Conservation (phyloP, 2,888 invertebrate genomes). For the Cephus pulcher region DNA sequence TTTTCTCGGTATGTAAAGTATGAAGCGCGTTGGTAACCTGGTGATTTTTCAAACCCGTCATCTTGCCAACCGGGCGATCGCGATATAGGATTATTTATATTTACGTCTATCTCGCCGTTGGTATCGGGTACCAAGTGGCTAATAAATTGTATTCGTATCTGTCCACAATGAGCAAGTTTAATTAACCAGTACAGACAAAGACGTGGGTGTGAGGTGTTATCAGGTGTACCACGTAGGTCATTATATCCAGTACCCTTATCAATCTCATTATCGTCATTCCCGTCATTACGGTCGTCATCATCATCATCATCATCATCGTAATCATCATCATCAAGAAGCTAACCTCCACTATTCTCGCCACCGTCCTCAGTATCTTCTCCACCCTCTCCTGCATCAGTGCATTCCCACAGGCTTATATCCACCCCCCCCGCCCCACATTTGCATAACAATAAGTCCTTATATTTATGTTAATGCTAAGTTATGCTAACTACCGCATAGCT, state of each 20-base stretch:
- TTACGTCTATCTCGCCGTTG: not conserved
- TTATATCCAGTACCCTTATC: not conserved
- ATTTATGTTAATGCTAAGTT: constrained; percentile 23
- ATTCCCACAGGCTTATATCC: constrained; percentile 9
- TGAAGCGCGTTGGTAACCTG: not conserved
- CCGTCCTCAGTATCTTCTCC: not conserved
- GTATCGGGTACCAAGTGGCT: not conserved
- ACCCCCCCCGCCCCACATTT: not conserved
- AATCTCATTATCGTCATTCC: not conserved
- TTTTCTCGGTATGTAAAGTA: not conserved
- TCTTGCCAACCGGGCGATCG: not conserved
- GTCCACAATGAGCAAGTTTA: not conserved
- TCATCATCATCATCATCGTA: not conserved
- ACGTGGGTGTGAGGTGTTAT: not conserved
- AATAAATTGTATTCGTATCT: not conserved
- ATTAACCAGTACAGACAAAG: not conserved
- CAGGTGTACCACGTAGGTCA: not conserved
- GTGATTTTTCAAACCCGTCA: not conserved
- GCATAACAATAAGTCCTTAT: constrained; percentile 20
- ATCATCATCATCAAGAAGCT: not conserved
- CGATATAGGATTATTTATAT: not conserved
- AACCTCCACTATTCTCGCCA: not conserved
- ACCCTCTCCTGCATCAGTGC: constrained; percentile 2
- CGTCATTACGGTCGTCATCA: not conserved
- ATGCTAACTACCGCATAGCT: constrained; percentile 15